phyloP scores from a whole-genome alignment of 2,797 vertebrate species.

The Enteromius radiatus region DNA sequence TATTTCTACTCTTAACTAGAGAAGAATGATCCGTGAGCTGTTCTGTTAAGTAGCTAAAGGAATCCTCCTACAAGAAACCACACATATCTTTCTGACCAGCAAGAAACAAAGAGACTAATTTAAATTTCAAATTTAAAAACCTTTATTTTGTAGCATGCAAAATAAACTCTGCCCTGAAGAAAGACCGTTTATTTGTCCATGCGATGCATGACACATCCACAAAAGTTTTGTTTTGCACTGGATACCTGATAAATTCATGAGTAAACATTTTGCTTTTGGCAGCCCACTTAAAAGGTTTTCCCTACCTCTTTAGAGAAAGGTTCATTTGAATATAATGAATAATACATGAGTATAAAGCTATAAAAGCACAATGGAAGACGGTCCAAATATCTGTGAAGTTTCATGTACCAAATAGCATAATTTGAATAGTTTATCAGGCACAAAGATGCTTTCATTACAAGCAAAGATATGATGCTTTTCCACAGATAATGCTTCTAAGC shows the following conservation, averaged over 20 bases:
- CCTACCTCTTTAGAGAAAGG: slow-evolving; percentile 24
- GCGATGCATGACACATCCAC: slow-evolving; percentile 11
- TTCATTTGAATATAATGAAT: slow-evolving; percentile 16
- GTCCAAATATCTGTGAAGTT: background rate
- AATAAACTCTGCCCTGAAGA: slow-evolving; percentile 34
- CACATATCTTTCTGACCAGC: background rate
- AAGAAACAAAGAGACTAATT: slow-evolving; percentile 19
- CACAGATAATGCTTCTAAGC: background rate
- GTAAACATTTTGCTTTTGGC: slow-evolving; percentile 36
- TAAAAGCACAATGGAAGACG: slow-evolving; percentile 31
- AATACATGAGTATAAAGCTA: slow-evolving; percentile 21
- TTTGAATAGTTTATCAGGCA: slow-evolving; percentile 9
- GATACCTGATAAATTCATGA: slow-evolving; percentile 22
- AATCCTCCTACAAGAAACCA: background rate
- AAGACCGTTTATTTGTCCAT: slow-evolving; percentile 12
- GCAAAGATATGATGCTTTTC: background rate
- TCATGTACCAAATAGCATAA: background rate
- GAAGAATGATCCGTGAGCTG: background rate
- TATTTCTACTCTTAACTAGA: background rate
- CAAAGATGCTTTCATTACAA: background rate
- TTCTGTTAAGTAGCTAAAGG: slow-evolving; percentile 18
- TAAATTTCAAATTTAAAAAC: slow-evolving; percentile 31
- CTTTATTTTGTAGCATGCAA: slow-evolving; percentile 53
- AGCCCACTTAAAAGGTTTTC: slow-evolving; percentile 22
- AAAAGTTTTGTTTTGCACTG: slow-evolving; percentile 16